Base-by-base conservation (phyloP, 1,140 invertebrate genomes). In the Scaptomyza hsui region DNA sequence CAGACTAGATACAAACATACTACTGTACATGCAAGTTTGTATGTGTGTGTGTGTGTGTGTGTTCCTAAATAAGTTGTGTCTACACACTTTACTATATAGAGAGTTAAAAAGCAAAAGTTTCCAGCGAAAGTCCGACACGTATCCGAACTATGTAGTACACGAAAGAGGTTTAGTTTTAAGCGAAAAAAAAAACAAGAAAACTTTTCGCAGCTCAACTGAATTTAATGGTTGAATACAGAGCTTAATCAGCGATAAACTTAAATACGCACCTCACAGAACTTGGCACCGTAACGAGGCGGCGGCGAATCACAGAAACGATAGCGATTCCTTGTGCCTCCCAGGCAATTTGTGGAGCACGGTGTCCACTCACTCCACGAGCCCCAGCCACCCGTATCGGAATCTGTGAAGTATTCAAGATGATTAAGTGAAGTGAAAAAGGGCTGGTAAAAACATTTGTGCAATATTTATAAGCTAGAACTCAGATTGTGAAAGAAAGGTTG, bases 261-360 rank as follows among this genome's bases (percentile, higher is more conserved):
- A 18, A 44, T 64, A 78, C 90, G 91, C 92, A 96, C 96, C 93
- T 96, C 94, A 85, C 96, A 97, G 91, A 96, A 97, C 91, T 95
- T 96, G 26, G 95, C 95, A 1, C 96, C 96, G 81, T 96, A 97
- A 42, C 95, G 93, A 1, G 96, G 96, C 0, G 95, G 95, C 5
- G 96, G 96, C 4, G 95, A 95, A 82, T 97, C 96, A 85, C 96
- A 97, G 90, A 96, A 96, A 67, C 96, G 92, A 90, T 97, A 96
- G 26, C 96, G 93, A 92, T 94, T 96, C 26, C 95, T 92, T 1
- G 94, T 96, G 2, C 96, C 95, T 5, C 95, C 95, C 15, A 95
- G 93, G 79, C 96, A 97, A 0, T 96, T 95, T 39, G 94, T 95
- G 0, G 96, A 96, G 77, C 96, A 97, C 0, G 94, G 93, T 12